These are phyloP conservation scores for Psittacus erithacus DNA, from an alignment of 2,113 vertebrate genomes.

Conservation along the genomic window DNA sequence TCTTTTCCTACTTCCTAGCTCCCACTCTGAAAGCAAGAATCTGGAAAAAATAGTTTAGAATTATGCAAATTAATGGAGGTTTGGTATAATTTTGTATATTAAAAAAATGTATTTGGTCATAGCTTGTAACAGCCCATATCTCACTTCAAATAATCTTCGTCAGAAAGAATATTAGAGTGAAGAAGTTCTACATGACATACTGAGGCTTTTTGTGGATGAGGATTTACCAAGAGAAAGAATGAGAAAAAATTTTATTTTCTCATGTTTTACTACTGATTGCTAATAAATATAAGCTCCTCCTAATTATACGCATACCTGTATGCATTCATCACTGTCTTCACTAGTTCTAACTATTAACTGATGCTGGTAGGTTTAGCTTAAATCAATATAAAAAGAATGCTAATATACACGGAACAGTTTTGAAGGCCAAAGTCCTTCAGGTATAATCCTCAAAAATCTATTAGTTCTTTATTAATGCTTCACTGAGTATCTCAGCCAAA, in stretches of 20 bases:
- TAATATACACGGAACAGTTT: not conserved
- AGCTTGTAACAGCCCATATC: not conserved
- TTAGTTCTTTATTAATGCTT: not conserved
- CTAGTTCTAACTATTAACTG: not conserved
- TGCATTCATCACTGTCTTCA: not conserved
- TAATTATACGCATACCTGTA: not conserved
- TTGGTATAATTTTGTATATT: not conserved
- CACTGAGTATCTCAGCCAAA: not conserved
- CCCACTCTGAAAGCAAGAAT: not conserved
- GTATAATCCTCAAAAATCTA: not conserved
- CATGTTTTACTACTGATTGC: not conserved
- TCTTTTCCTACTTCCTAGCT: not conserved
- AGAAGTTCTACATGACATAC: not conserved
- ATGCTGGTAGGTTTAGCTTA: not conserved
- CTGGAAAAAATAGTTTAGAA: fast-evolving
- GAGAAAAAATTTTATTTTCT: not conserved
- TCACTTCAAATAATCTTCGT: not conserved
- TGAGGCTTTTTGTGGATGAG: not conserved
- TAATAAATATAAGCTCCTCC: not conserved
- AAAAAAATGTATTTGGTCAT: not conserved
- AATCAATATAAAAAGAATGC: not conserved
- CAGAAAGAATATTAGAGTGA: not conserved
- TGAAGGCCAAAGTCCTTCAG: not conserved
- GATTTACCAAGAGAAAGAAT: not conserved
- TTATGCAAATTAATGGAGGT: not conserved